Base-by-base conservation (phyloP, 2,888 invertebrate species). In the Pteria penguin region DNA sequence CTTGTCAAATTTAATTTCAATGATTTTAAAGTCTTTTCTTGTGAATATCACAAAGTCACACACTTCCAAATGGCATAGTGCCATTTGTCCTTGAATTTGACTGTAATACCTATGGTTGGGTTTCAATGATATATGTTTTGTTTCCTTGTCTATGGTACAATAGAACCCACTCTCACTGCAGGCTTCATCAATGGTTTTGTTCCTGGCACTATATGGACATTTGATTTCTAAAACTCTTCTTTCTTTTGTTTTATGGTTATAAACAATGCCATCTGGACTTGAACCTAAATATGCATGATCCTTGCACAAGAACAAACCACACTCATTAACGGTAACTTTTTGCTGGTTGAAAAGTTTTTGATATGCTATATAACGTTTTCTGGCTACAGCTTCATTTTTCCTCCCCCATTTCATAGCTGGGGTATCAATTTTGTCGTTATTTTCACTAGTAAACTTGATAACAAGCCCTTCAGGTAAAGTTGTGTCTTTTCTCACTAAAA, bases 211-310 rank as follows among this genome's bases (percentile, higher is more conserved):
- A n/a, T 29, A 72, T 0, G 66, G 66, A 32, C 32, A 32, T 57
- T 68, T 68, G 31, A 68, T 68, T 32, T 70, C 62, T 4, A 70
- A 8, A 29, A 36, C 14, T 58, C 32, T 58, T 8, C 52, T 52
- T 8, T 65, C 58, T 36, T 36, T 36, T 36, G 45, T 36, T 11
- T 14, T 29, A n/a, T 58, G 26, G 52, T 32, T 66, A 2, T 55
- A 27, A 5, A 67, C 73, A 32, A 52, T 52, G 8, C 73, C 67
- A 73, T 73, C 73, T 11, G 73, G 73, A 61, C 73, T 73, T 32
- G 73, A 65, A 2, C 73, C 73, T 18, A 73, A n/a, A 32, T 31
- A 60, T 1, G 36, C 26, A 45, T 2, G 24, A 18, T n/a, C n/a
- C n/a, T 32, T 0, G 45, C 33, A 62, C 4, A 73, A 18, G 18